Base-by-base conservation (phyloP, 2,888 invertebrate species). In the Napeogenes inachia region DNA sequence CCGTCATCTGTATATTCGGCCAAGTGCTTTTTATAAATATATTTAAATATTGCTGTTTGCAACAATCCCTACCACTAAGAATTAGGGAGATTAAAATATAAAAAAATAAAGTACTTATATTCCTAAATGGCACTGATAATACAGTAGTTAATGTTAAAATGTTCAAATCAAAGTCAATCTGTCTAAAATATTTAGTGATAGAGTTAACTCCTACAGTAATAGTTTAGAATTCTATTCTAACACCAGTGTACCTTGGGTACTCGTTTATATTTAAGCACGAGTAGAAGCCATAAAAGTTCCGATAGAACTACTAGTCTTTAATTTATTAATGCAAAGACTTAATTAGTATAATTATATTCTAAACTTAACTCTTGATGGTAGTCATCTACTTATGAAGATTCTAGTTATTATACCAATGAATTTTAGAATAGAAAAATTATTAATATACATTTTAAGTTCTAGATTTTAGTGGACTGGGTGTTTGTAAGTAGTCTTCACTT, bases 21-120 rank as follows among this genome's bases (percentile, higher is more conserved):
- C 64, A 65, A 56, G 63, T 64, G 68, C 66, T 70, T 70, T 64
- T 68, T 67, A 66, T 64, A 62, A 64, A 63, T 65, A 61, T 69
- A 68, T 64, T 69, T 66, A 53, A 65, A 64, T 67, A 60, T 67
- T 68, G 64, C 66, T 62, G 61, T 59, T 63, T 60, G 68, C 67
- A 70, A 68, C 59, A 38, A 59, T 64, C 63, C 63, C 68, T 62
- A 64, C 54, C 56, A 59, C 54, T 59, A 68, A 62, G 64, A 56
- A 66, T 56, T 60, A 61, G 63, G 70, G 59, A 61, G 30, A 57
- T 30, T 53, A 63, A 67, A 68, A 69, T 30, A n/a, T 64, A 64
- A 67, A 65, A 68, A 61, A 60, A 56, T 45, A 57, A 42, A 42
- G 42, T 42, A 42, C 21, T 30, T 50, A 30, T 50, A 50, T 50